These are phyloP conservation scores for Monopterus albus DNA, from an alignment of 2,113 vertebrate species.

Conservation along the genomic window DNA sequence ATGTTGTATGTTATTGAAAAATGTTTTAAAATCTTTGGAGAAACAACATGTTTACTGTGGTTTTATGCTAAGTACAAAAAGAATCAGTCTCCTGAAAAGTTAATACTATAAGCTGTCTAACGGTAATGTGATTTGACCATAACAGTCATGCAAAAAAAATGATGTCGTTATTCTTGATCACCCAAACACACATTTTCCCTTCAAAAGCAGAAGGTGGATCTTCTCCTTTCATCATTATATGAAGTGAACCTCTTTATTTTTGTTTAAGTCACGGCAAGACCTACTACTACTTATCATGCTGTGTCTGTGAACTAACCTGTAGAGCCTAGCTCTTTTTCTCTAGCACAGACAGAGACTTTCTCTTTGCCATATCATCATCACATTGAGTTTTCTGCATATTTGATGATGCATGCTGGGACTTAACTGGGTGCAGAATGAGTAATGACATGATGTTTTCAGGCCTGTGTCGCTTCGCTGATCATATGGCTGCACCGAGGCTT, in stretches of 20 bases:
- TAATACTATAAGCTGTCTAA: slow-evolving; percentile 20
- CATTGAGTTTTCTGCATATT: slow-evolving; percentile 46
- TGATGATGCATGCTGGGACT: slow-evolving; percentile 39
- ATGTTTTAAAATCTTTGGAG: not conserved
- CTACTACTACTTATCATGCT: slow-evolving; percentile 49
- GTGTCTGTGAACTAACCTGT: slow-evolving; percentile 22
- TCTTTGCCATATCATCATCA: slow-evolving; percentile 36
- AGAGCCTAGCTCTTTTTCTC: slow-evolving; percentile 1
- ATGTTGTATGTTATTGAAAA: not conserved
- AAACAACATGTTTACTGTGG: slow-evolving; percentile 19
- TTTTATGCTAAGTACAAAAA: no score
- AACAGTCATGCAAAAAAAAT: slow-evolving; percentile 37
- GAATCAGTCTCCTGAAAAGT: no score
- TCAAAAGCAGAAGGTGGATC: slow-evolving; percentile 44
- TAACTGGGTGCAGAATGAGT: slow-evolving; percentile 54
- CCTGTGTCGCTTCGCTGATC: slow-evolving; percentile 40
- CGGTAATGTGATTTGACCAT: slow-evolving; percentile 19
- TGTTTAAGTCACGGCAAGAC: slow-evolving; percentile 53
- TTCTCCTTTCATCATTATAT: slow-evolving; percentile 30
- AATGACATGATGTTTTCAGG: slow-evolving; percentile 58
- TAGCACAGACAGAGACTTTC: slow-evolving; percentile 4
- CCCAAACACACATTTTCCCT: slow-evolving; percentile 17
- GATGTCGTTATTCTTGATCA: slow-evolving; percentile 28
- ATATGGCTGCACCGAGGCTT: slow-evolving; percentile 26
- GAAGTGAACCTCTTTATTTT: slow-evolving; percentile 11